These are phyloP conservation scores for Rugalucina vietnamica DNA, from an alignment of 2,888 invertebrate species.

Conservation along the genomic window DNA sequence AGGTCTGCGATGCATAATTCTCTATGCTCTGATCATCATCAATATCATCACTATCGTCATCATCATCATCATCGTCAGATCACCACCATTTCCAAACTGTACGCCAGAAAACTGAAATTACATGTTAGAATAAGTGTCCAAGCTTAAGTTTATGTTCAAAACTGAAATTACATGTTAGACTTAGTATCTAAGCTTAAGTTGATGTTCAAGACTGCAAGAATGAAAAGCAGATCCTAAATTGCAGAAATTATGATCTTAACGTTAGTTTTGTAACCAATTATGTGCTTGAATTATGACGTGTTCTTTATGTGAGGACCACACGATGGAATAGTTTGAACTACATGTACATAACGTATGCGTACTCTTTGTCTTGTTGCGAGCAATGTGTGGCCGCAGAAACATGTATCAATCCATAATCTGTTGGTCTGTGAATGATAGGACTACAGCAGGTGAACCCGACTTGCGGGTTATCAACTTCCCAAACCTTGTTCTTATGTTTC, in stretches of 20 bases:
- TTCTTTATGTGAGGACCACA: too few relatives aligned
- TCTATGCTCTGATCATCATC: slow-evolving; percentile 1
- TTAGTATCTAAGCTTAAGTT: too few relatives aligned
- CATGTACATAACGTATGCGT: slow-evolving; percentile 4
- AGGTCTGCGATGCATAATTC: not conserved
- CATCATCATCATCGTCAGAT: slow-evolving; percentile 14
- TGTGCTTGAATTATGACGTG: too few relatives aligned
- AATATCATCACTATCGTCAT: not conserved
- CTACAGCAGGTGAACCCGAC: not conserved
- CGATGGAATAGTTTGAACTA: too few relatives aligned
- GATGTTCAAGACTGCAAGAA: too few relatives aligned
- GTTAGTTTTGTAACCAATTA: too few relatives aligned
- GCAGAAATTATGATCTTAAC: too few relatives aligned
- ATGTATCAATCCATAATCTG: not conserved
- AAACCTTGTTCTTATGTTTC: not conserved
- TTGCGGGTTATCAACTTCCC: not conserved
- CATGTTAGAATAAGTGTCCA: too few relatives aligned
- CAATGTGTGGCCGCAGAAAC: slow-evolving; percentile 12
- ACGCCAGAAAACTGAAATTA: not conserved
- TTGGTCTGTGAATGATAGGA: slow-evolving; percentile 3
- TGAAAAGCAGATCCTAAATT: too few relatives aligned
- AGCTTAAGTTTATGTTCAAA: too few relatives aligned
- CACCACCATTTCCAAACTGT: not conserved
- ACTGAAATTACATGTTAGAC: too few relatives aligned
- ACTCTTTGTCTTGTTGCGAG: not conserved